Conservation (phyloP, 1,140 invertebrate genomes). For the Nomia melanderi region DNA sequence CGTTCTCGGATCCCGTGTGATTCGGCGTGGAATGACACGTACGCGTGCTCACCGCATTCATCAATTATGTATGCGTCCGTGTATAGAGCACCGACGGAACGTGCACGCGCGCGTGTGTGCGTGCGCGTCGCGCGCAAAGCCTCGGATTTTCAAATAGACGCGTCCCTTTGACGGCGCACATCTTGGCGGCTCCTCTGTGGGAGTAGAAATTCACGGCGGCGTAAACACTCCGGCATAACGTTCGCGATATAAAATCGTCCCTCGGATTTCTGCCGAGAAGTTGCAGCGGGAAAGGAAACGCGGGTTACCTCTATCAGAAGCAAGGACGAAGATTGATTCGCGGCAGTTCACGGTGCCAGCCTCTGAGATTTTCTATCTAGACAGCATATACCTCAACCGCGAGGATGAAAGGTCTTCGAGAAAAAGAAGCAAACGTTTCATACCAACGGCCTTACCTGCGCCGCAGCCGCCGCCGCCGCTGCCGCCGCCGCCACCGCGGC, state of each 20-base stretch:
- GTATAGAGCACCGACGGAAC: slow-evolving; percentile 35
- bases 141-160: slow-evolving; percentile 49
- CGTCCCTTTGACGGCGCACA: slow-evolving; percentile 56
- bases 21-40: not conserved
- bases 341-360: slow-evolving; percentile 24
- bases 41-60: slow-evolving; percentile 21
- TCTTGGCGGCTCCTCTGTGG: slow-evolving; percentile 1
- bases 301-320: slow-evolving; percentile 29
- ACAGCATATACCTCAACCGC: slow-evolving; percentile 14
- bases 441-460: not conserved
- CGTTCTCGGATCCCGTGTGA: not conserved
- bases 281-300: slow-evolving; percentile 25
- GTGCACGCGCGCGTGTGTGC: slow-evolving; percentile 13
- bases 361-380: slow-evolving; percentile 43
- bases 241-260: slow-evolving; percentile 35
- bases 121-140: slow-evolving; percentile 36
- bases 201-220: slow-evolving; percentile 24
- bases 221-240: slow-evolving; percentile 21
- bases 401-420: slow-evolving; percentile 34
- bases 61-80: slow-evolving; percentile 65
- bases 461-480: too few species aligned
- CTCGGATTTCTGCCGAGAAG: not conserved
- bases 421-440: slow-evolving; percentile 6
- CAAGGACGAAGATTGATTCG: slow-evolving; percentile 47
- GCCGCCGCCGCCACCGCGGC: not conserved